phyloP scores from a whole-genome alignment of 2,113 vertebrate species.

The Dipodomys spectabilis region DNA sequence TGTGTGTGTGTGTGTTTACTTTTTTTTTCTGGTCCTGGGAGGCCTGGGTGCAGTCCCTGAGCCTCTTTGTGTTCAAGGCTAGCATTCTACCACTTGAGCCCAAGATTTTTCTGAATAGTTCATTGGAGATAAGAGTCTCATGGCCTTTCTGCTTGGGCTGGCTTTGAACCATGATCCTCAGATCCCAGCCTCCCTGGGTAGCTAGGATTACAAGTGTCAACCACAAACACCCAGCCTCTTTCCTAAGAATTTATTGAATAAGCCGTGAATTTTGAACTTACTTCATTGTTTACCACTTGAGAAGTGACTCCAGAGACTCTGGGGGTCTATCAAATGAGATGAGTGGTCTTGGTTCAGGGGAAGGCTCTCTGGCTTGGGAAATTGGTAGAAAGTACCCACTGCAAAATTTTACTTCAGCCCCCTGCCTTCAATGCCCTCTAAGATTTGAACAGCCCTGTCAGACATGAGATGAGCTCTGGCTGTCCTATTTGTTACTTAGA shows the following conservation, averaged over 20 bases:
- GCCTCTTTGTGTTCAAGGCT: too few relatives aligned
- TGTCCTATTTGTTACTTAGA: slow-evolving; percentile 46
- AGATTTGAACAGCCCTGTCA: slow-evolving; percentile 32
- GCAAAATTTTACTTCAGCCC: background rate
- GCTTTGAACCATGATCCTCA: too few relatives aligned
- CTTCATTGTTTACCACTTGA: background rate
- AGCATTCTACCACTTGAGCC: too few relatives aligned
- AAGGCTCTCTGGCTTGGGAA: background rate
- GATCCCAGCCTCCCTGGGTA: too few relatives aligned
- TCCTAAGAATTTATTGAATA: background rate
- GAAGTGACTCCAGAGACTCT: background rate
- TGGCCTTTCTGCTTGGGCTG: too few relatives aligned
- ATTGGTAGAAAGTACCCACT: background rate
- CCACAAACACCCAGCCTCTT: background rate
- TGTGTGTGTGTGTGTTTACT: too few relatives aligned
- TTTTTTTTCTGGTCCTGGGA: too few relatives aligned
- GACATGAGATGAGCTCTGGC: slow-evolving; percentile 11
- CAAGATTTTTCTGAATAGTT: too few relatives aligned
- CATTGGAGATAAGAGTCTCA: too few relatives aligned
- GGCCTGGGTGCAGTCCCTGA: too few relatives aligned
- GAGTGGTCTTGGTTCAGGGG: background rate
- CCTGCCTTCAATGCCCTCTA: background rate
- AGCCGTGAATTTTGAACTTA: background rate
- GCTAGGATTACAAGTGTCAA: too few relatives aligned
- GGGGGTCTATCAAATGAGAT: background rate